Evolutionary conservation across 1,140 invertebrate genomes (phyloP), one percentile per base, ranked within the genome.

Genomic region (Branchinecta lynchi): DNA sequence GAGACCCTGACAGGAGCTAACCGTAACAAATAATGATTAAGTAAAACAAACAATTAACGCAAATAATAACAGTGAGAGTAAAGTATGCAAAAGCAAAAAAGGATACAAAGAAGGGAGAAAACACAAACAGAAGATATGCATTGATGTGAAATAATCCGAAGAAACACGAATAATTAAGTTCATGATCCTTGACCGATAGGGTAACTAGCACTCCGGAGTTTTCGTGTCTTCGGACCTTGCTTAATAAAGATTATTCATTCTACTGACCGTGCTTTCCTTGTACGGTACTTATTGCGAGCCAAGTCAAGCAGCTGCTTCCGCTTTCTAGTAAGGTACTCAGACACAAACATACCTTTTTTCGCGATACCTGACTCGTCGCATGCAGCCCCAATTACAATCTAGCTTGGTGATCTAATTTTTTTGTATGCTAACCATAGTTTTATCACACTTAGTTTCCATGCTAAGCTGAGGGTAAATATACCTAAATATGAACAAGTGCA

Each of bases 61-160:
- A 60, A 60, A 15, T 2, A 51, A 51, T 51, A 60, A 60, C 51
- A 60, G 17, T 60, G 6, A 60, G 2, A 60, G 51, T 60, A 60
- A 60, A 60, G 51, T 60, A 15, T 60, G 51, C 51, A 60, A 60
- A 60, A 60, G 51, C 6, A 60, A 60, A 60, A 60, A 60, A 60
- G 6, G 51, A 60, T 15, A 60, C 6, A 60, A 60, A 60, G 51
- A 6, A 60, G 17, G 6, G 51, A 60, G 51, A 60, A 20, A 60
- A 60, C 51, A 60, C 2, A 60, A 60, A 60, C 51, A 60, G 6
- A 60, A 60, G 2, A 60, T 12, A 60, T 6, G 51, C 6, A 60
- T 20, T 3, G 1, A 6, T 3, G 6, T 6, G 6, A 60, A 60
- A 60, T 60, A 15, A 60, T 15, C 17, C 51, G 12, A 6, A 6